A percentile compares a stretch with the other conserved stretches of the same genome.
These are phyloP conservation scores for Drosophila prolongata DNA, from an alignment of 2,888 invertebrate genomes.

Conservation along the genomic window DNA sequence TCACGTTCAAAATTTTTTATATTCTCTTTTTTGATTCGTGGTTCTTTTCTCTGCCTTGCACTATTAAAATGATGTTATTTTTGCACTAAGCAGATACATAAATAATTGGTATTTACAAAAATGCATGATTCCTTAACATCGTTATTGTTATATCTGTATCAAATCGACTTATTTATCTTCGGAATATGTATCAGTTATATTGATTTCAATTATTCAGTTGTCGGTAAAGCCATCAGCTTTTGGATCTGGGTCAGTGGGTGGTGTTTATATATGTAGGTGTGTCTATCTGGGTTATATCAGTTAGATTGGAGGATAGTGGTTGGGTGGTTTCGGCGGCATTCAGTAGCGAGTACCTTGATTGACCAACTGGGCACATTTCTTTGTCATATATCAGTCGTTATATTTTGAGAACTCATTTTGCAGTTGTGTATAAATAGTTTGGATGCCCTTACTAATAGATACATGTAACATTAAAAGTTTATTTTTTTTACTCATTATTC, in stretches of 20 bases:
- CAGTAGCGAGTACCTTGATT: slow-evolving; percentile 30
- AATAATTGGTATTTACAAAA: slow-evolving; percentile 66
- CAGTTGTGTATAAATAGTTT: slow-evolving; percentile 25
- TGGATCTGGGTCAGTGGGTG: slow-evolving; percentile 49
- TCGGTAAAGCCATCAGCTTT: slow-evolving; percentile 38
- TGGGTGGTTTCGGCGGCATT: slow-evolving; percentile 15
- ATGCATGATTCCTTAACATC: slow-evolving; percentile 53
- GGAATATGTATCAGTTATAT: slow-evolving; percentile 38
- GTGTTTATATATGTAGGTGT: slow-evolving; percentile 6
- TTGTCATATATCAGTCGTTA: slow-evolving; percentile 66
- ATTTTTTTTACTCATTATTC: slow-evolving; percentile 36
- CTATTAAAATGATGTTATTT: slow-evolving; percentile 49
- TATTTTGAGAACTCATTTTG: slow-evolving; percentile 42
- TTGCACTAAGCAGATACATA: slow-evolving; percentile 28
- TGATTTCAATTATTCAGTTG: slow-evolving; percentile 44
- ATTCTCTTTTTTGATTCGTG: slow-evolving; percentile 38
- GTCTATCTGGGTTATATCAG: slow-evolving; percentile 32
- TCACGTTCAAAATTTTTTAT: slow-evolving; percentile 47
- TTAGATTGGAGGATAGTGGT: slow-evolving; percentile 9
- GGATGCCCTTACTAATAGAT: slow-evolving; percentile 43
- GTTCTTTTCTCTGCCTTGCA: slow-evolving; percentile 46
- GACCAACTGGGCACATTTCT: slow-evolving; percentile 35
- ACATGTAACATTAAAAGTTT: slow-evolving; percentile 65
- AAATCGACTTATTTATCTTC: slow-evolving; percentile 43
- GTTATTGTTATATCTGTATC: slow-evolving; percentile 49